These are phyloP conservation scores for Neodiprion pinetum DNA, from an alignment of 1,140 invertebrate species.

Conservation along the genomic window DNA sequence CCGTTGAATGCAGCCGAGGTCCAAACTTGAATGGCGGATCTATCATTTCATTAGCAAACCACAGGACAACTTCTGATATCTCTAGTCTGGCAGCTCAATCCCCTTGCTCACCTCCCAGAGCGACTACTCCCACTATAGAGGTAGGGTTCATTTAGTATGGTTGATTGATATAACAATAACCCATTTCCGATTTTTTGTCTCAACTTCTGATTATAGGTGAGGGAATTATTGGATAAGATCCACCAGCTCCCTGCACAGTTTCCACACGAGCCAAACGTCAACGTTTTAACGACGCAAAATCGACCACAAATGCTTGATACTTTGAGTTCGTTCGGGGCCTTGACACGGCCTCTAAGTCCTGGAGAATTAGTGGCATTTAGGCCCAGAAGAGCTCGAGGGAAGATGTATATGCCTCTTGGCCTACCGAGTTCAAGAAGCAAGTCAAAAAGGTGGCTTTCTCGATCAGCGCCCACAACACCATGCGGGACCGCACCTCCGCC, in stretches of 20 bases:
- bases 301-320: slow-evolving; percentile 48
- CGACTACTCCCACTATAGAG: slow-evolving; percentile 78
- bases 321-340: slow-evolving; percentile 23
- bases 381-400: slow-evolving; percentile 45
- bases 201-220: slow-evolving; percentile 47
- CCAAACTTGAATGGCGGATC: slow-evolving; percentile 49
- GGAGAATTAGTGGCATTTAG: slow-evolving; percentile 32
- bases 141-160: slow-evolving; percentile 36
- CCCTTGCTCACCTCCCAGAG: slow-evolving; percentile 76
- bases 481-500: slow-evolving; percentile 60
- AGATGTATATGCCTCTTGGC: slow-evolving; percentile 57
- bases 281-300: slow-evolving; percentile 38
- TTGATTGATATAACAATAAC: neutral
- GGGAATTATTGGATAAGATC: slow-evolving; percentile 73
- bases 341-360: slow-evolving; percentile 16
- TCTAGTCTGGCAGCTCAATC: slow-evolving; percentile 69
- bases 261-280: slow-evolving; percentile 37
- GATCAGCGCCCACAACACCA: slow-evolving; percentile 79
- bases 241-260: slow-evolving; percentile 66
- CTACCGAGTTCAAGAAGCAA: slow-evolving; percentile 48
- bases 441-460: slow-evolving; percentile 69
- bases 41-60: slow-evolving; percentile 59
- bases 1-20: slow-evolving; percentile 48
- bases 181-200: neutral
- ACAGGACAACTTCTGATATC: slow-evolving; percentile 70